Percentiles rank a stretch among this genome's conserved stretches.
These are phyloP conservation scores for Gasterosteus nipponicus DNA, from an alignment of 2,113 vertebrate genomes.

Conservation along the genomic window DNA sequence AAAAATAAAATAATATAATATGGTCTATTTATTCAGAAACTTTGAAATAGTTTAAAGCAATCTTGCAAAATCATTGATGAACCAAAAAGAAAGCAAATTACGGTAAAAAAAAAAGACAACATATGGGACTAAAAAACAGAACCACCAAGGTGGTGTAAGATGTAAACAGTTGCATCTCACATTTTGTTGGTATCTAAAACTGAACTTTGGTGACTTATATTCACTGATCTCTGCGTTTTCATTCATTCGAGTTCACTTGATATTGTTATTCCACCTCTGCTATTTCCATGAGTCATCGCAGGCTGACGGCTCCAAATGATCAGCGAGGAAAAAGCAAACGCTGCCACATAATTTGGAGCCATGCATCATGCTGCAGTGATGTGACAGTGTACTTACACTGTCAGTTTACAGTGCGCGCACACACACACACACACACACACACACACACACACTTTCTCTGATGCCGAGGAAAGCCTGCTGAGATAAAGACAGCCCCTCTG, in stretches of 20 bases:
- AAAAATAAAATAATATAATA: not conserved
- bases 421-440: constrained; percentile 5
- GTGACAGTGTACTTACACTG: constrained; percentile 63
- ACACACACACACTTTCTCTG: constrained; percentile 9
- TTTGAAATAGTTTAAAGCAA: not conserved
- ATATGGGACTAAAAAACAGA: not conserved
- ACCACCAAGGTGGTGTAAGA: not conserved
- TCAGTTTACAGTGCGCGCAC: constrained; percentile 30
- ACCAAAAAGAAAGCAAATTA: not conserved
- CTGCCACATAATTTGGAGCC: constrained; percentile 54
- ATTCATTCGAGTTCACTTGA: constrained; percentile 19
- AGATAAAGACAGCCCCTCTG: constrained; percentile 50
- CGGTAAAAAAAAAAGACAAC: not conserved
- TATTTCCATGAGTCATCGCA: constrained; percentile 43
- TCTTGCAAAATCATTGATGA: not conserved
- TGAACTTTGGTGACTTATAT: constrained; percentile 24
- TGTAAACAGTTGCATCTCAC: not conserved
- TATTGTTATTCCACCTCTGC: constrained; percentile 47
- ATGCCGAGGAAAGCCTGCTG: constrained; percentile 41
- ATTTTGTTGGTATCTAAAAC: constrained; percentile 18
- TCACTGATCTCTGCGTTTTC: constrained; percentile 18
- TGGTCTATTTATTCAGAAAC: not conserved
- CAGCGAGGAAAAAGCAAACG: constrained; percentile 43
- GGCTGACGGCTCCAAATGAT: constrained; percentile 47
- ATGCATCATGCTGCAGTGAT: constrained; percentile 47